A percentile compares a stretch with the other conserved stretches of the same genome.
Evolutionary conservation across 1,140 invertebrate genomes (phyloP).

Genomic region (Chelonus insularis): DNA sequence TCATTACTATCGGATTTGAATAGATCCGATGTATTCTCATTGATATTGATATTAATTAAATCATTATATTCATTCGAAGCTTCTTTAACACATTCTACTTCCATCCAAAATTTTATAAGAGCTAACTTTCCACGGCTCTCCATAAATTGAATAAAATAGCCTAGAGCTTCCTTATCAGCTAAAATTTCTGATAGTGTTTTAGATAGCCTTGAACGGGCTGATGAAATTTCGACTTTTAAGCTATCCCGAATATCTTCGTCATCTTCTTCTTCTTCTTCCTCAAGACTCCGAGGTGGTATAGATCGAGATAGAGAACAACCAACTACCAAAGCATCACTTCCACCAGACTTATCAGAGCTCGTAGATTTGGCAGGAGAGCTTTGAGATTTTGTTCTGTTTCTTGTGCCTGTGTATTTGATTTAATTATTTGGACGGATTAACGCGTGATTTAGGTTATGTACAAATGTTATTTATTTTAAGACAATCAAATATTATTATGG

Average conservation of each 20-base stretch:
- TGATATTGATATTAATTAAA: conserved; percentile 3
- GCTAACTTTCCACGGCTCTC: conserved; percentile 63
- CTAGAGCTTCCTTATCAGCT: conserved; percentile 69
- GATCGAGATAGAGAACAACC: conserved; percentile 22
- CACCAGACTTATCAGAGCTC: conserved; percentile 28
- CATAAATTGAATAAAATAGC: conserved; percentile 75
- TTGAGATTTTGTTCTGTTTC: conserved; percentile 41
- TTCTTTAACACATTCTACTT: conserved; percentile 69
- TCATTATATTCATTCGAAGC: conserved; percentile 27
- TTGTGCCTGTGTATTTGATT: conserved; percentile 37
- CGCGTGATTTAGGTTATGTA: not conserved
- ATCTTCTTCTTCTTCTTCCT: conserved; percentile 52
- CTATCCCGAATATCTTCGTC: conserved; percentile 28
- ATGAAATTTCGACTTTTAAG: conserved; percentile 34
- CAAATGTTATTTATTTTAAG: not conserved
- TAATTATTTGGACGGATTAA: too few species aligned
- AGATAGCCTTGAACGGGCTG: conserved; percentile 61
- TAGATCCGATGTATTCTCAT: not conserved
- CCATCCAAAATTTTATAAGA: conserved; percentile 73
- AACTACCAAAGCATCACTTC: conserved; percentile 29
- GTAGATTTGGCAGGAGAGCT: conserved; percentile 37
- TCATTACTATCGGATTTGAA: conserved; percentile 24
- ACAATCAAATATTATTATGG: too few species aligned
- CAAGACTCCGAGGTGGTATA: conserved; percentile 35
- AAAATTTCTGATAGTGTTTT: conserved; percentile 70